phyloP scores from a whole-genome alignment of 2,113 vertebrate genomes.

The Columba livia region DNA sequence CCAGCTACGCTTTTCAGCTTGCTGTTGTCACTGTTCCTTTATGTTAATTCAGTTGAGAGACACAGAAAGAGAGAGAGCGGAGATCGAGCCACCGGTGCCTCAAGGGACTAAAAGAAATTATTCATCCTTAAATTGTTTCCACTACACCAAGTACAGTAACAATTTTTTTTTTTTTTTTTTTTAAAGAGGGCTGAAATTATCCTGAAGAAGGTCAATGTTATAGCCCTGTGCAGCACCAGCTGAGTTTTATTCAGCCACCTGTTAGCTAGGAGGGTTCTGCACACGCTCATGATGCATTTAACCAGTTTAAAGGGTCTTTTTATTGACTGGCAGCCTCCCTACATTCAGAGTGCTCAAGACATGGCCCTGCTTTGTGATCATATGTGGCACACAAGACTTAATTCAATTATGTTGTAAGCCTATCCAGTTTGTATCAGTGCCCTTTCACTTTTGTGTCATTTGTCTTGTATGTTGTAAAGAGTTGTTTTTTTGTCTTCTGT shows the following conservation, averaged over 20 bases:
- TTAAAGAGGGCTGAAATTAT: slow-evolving; percentile 77
- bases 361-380: slow-evolving; percentile 79
- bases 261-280: slow-evolving; percentile 87
- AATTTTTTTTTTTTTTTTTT: slow-evolving; percentile 66
- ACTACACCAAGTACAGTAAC: slow-evolving; percentile 93
- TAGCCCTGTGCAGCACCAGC: slow-evolving; percentile 88
- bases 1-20: slow-evolving; percentile 95
- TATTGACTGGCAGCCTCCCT: slow-evolving; percentile 78
- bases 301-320: slow-evolving; percentile 87
- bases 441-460: slow-evolving; percentile 83
- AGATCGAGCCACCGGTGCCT: slow-evolving; percentile 75
- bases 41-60: slow-evolving; percentile 91
- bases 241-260: slow-evolving; percentile 92
- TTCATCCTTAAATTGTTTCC: slow-evolving; percentile 96
- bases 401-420: slow-evolving; percentile 86
- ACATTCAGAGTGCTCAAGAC: slow-evolving; percentile 76
- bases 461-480: slow-evolving; percentile 78
- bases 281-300: slow-evolving; percentile 85
- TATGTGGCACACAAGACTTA: slow-evolving; percentile 80
- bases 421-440: slow-evolving; percentile 83
- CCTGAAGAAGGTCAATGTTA: slow-evolving; percentile 89
- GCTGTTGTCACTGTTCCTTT: slow-evolving; percentile 93
- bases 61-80: slow-evolving; percentile 59
- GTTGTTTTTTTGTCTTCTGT: slow-evolving; percentile 24
- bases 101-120: slow-evolving; percentile 88